A percentile compares a stretch with the other conserved stretches of the same genome.
These are phyloP conservation scores for Pogonophryne albipinna DNA, from an alignment of 2,797 vertebrate species.

Conservation along the genomic window DNA sequence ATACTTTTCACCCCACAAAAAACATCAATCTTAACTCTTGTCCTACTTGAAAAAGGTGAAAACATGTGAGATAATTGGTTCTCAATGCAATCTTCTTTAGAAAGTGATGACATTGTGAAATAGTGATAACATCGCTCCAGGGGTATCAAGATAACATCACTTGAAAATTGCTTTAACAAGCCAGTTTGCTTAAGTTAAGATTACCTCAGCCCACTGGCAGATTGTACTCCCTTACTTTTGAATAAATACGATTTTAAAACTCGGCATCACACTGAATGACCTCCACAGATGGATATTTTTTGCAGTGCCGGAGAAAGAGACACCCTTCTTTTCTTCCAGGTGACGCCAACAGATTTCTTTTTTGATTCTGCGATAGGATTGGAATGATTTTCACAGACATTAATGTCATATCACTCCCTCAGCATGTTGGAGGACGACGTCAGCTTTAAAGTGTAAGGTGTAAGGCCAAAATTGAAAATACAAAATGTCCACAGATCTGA, in stretches of 20 bases:
- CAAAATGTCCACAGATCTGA: slow-evolving; percentile 42
- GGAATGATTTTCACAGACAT: slow-evolving; percentile 63
- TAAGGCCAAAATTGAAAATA: slow-evolving; percentile 49
- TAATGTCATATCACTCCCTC: slow-evolving; percentile 58
- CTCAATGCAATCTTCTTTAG: not conserved
- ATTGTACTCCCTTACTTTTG: slow-evolving; percentile 30
- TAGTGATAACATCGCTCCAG: slow-evolving; percentile 9
- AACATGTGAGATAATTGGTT: slow-evolving; percentile 38
- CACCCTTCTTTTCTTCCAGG: slow-evolving; percentile 52
- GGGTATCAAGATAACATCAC: slow-evolving; percentile 27
- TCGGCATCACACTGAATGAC: slow-evolving; percentile 39
- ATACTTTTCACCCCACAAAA: slow-evolving; percentile 32
- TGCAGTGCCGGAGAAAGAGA: slow-evolving; percentile 51
- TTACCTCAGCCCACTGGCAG: slow-evolving; percentile 25
- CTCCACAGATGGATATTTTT: slow-evolving; percentile 53
- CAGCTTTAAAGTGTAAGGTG: slow-evolving; percentile 46
- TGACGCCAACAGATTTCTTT: slow-evolving; percentile 35
- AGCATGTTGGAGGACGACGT: slow-evolving; percentile 61
- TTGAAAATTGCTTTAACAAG: slow-evolving; percentile 55
- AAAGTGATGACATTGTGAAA: slow-evolving; percentile 40
- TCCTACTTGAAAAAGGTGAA: slow-evolving; percentile 23
- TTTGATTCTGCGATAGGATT: slow-evolving; percentile 34
- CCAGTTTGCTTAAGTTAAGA: slow-evolving; percentile 28
- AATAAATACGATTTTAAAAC: slow-evolving; percentile 34
- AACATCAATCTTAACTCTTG: slow-evolving; percentile 20